phyloP scores from a whole-genome alignment of 2,797 vertebrate genomes.

The Oophaga sylvatica region DNA sequence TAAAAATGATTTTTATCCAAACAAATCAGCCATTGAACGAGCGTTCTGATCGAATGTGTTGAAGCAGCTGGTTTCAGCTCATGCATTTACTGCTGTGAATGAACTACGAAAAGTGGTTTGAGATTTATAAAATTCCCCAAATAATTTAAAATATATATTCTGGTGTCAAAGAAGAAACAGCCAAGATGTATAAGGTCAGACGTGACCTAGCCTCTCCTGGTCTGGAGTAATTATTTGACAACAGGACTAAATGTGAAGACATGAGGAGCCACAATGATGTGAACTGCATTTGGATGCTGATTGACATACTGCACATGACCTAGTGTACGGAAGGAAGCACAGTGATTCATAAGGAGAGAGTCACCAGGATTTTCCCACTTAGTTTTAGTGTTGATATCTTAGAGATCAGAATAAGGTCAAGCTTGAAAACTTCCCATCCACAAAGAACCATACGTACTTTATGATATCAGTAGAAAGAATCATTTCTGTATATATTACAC shows the following conservation, averaged over 20 bases:
- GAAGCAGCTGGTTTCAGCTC: neutral
- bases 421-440: constrained; percentile 40
- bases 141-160: constrained; percentile 11
- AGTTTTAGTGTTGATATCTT: constrained; percentile 33
- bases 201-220: neutral
- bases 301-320: constrained; percentile 27
- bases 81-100: neutral
- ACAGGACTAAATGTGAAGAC: constrained; percentile 32
- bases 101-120: neutral
- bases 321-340: neutral
- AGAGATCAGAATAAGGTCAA: constrained; percentile 49
- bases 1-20: too few species aligned
- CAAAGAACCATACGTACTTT: constrained; percentile 35
- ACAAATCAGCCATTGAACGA: too few species aligned
- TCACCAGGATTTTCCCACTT: constrained; percentile 34
- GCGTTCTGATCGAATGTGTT: neutral
- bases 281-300: constrained; percentile 28
- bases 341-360: constrained; percentile 4
- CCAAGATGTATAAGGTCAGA: neutral
- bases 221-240: constrained; percentile 33
- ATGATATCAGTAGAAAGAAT: constrained; percentile 48
- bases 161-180: constrained; percentile 19
- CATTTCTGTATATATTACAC: constrained; percentile 34
- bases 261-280: constrained; percentile 11
- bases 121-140: constrained; percentile 18